Conservation (phyloP, 64 coral and sea anemone genomes). For the Montipora sp. region DNA sequence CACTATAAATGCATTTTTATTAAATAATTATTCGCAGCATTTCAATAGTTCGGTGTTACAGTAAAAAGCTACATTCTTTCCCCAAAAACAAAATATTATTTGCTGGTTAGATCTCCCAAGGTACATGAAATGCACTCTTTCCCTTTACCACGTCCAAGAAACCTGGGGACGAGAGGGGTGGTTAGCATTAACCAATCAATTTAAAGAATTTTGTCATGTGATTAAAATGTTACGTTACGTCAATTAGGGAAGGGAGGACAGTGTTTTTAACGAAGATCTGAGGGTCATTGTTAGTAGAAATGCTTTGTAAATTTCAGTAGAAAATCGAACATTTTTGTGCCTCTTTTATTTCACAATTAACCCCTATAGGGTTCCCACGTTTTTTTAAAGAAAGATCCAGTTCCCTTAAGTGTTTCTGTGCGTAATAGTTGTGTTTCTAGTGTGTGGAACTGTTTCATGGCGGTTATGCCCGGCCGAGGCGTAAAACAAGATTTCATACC, state of each 20-base stretch:
- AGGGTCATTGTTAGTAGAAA: background rate
- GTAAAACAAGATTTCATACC: conserved; percentile 61
- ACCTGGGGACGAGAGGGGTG: background rate
- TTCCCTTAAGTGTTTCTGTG: background rate
- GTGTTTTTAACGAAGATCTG: background rate
- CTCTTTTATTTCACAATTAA: background rate
- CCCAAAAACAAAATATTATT: too few relatives aligned
- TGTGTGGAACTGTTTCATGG: conserved; percentile 8
- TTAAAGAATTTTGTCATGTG: background rate
- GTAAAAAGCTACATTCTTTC: too few relatives aligned
- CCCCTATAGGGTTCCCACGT: background rate
- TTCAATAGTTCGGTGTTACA: too few relatives aligned
- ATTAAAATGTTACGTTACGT: background rate
- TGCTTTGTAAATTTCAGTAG: background rate
- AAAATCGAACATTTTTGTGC: background rate
- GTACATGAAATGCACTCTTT: too few relatives aligned
- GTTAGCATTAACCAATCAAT: conserved; percentile 8
- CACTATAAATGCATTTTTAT: too few relatives aligned
- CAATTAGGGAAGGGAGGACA: background rate
- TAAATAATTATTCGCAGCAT: too few relatives aligned
- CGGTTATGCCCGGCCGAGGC: conserved; percentile 34
- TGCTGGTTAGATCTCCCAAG: too few relatives aligned
- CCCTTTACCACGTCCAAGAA: too few relatives aligned
- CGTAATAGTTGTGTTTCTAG: background rate
- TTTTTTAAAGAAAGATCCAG: background rate